Percentiles rank a stretch among this genome's conserved stretches.
Evolutionary conservation across 2,888 invertebrate genomes (phyloP).

Genomic region (Slavum lentiscoides): DNA sequence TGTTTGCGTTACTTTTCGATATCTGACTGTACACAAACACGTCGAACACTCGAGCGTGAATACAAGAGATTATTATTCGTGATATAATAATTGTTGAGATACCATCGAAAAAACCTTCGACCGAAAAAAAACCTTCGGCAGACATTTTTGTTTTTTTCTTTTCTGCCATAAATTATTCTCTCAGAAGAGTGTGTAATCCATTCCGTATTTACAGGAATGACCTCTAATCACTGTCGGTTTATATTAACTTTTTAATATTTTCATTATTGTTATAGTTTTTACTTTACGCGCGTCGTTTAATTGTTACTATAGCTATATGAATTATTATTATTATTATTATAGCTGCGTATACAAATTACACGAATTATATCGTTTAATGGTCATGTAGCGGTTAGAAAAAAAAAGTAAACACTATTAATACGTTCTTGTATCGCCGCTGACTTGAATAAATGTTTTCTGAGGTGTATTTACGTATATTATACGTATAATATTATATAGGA

Average conservation of each 20-base stretch:
- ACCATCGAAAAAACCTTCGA: background rate
- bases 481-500: background rate
- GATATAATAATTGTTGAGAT: background rate
- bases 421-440: background rate
- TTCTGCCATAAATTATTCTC: background rate
- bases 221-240: background rate
- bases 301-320: background rate
- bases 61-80: background rate
- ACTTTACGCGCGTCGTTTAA: constrained; percentile 5
- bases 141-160: constrained; percentile 15
- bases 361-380: background rate
- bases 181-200: background rate
- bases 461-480: too few relatives aligned
- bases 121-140: constrained; percentile 1
- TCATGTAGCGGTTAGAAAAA: background rate
- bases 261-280: background rate
- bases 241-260: background rate
- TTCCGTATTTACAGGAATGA: background rate
- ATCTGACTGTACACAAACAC: too few relatives aligned
- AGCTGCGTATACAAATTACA: background rate
- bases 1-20: too few relatives aligned
- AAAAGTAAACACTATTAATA: background rate
- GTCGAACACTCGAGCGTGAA: constrained; percentile 2
- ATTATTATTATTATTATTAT: background rate
- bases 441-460: background rate